Conservation (phyloP, 2,113 vertebrate species). For the Myocastor coypus region DNA sequence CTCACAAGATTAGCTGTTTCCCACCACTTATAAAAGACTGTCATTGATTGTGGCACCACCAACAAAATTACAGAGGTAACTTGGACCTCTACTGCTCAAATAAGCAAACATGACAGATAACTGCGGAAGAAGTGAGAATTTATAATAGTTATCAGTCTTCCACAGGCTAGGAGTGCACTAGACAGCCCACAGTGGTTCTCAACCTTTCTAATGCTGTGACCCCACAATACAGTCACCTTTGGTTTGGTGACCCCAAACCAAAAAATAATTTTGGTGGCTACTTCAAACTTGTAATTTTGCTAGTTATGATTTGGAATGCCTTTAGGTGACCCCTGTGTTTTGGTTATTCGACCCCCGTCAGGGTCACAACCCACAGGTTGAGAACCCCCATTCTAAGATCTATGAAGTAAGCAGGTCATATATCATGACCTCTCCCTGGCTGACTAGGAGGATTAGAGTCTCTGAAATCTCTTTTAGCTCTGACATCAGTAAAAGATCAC, state of each 20-base stretch:
- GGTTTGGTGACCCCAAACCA: too few species aligned
- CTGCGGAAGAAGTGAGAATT: neutral
- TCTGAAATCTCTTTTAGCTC: constrained; percentile 28
- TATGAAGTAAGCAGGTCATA: neutral
- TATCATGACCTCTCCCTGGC: neutral
- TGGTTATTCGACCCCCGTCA: too few species aligned
- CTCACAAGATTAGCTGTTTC: constrained; percentile 10
- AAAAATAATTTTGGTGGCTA: too few species aligned
- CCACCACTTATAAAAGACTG: constrained; percentile 35
- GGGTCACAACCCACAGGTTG: too few species aligned
- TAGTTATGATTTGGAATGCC: too few species aligned
- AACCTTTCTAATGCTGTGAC: too few species aligned
- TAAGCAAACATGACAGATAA: neutral
- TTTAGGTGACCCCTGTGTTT: too few species aligned
- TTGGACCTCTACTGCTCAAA: neutral
- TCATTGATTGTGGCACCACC: neutral
- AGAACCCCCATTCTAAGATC: too few species aligned
- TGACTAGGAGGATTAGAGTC: neutral
- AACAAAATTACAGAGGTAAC: constrained; percentile 13
- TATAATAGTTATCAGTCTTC: neutral
- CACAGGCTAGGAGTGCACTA: neutral
- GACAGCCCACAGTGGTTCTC: too few species aligned
- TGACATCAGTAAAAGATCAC: constrained; percentile 22
- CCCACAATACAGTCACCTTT: too few species aligned
- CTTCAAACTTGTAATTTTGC: too few species aligned